Evolutionary conservation across 2,888 invertebrate genomes (phyloP).

Genomic region (Iselma pallidipennis): DNA sequence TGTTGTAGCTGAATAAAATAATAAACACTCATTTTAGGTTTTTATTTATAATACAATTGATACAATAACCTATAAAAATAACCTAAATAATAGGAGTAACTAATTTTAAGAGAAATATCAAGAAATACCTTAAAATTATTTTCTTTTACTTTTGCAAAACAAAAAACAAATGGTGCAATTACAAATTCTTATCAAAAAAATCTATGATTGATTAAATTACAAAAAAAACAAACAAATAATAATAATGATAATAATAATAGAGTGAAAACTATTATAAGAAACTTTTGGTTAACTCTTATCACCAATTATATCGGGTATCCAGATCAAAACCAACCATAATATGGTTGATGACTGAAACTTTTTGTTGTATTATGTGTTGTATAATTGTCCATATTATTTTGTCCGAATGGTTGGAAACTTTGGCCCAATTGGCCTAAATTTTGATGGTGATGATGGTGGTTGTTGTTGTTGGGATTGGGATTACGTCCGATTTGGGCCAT

Average conservation of each 20-base stretch:
- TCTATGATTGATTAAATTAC: not conserved
- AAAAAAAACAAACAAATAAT: no score
- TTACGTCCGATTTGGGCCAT: conserved; percentile 44
- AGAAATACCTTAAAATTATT: no score
- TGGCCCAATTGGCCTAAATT: conserved; percentile 32
- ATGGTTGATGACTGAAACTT: conserved; percentile 44
- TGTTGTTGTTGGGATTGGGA: conserved; percentile 36
- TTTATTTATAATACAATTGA: no score
- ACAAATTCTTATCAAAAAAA: not conserved
- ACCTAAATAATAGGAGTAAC: no score
- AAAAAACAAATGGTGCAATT: not conserved
- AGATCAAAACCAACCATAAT: conserved; percentile 46
- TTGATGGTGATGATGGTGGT: conserved; percentile 21
- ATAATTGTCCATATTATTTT: conserved; percentile 37
- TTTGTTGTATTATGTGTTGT: conserved; percentile 40
- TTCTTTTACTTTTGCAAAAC: no score
- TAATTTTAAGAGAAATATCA: no score
- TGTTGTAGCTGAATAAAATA: no score
- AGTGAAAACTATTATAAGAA: not conserved
- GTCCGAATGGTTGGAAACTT: conserved; percentile 37
- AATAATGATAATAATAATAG: no score
- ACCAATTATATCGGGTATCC: no score
- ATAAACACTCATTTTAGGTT: no score
- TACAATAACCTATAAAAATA: no score
- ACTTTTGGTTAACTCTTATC: not conserved